Evolutionary conservation across 1,140 invertebrate genomes (phyloP).

Genomic region (Papilio xuthus): DNA sequence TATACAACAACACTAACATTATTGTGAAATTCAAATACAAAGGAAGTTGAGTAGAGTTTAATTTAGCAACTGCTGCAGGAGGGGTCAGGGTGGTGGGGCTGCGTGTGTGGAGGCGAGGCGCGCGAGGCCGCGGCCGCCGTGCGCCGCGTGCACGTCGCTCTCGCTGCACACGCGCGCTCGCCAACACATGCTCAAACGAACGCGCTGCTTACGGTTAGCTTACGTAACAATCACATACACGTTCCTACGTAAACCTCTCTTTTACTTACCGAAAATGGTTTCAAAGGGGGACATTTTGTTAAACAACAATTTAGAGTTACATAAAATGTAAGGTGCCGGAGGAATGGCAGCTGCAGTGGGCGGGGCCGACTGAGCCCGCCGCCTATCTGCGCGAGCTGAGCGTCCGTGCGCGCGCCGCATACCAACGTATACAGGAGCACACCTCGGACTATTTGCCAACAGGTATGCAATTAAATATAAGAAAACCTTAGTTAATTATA

Average conservation of each 20-base stretch:
- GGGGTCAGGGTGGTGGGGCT: constrained; percentile 62
- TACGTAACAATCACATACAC: neutral
- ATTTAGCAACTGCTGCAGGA: constrained; percentile 23
- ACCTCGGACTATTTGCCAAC: constrained; percentile 53
- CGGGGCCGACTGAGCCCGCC: constrained; percentile 55
- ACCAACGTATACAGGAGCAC: constrained; percentile 42
- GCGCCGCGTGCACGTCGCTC: constrained; percentile 50
- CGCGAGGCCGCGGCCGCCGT: constrained; percentile 52
- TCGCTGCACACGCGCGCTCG: constrained; percentile 45
- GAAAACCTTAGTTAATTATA: neutral
- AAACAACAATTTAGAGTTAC: neutral
- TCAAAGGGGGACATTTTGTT: neutral
- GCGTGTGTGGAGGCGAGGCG: constrained; percentile 57
- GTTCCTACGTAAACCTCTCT: neutral
- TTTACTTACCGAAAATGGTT: neutral
- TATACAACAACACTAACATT: neutral
- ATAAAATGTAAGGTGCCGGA: constrained; percentile 57
- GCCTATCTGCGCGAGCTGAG: constrained; percentile 65
- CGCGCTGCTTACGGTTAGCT: constrained; percentile 45
- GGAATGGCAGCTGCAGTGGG: constrained; percentile 67
- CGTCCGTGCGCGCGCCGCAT: constrained; percentile 58
- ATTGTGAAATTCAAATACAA: neutral
- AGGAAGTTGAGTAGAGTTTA: neutral
- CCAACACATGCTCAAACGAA: neutral
- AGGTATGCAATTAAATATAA: constrained; percentile 43